Conservation (phyloP, 2,113 vertebrate species). For the Helogale parvula region DNA sequence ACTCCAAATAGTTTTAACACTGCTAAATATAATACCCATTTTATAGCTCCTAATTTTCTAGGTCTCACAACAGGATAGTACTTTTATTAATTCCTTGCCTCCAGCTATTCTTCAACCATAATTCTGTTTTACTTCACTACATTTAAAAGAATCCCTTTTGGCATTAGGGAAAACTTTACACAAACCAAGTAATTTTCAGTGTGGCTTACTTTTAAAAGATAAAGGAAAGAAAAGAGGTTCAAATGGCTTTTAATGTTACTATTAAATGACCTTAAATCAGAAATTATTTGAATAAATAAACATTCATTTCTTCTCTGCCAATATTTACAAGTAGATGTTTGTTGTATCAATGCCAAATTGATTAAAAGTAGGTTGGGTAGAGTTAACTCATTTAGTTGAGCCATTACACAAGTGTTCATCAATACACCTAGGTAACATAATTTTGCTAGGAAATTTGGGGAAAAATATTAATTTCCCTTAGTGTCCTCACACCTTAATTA, state of each 20-base stretch:
- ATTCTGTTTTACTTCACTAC: constrained; percentile 80
- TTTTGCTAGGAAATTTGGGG: background rate
- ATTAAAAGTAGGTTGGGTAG: background rate
- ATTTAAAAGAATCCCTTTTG: constrained; percentile 75
- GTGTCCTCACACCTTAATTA: background rate
- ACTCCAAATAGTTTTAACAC: constrained; percentile 74
- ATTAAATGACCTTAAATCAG: constrained; percentile 25
- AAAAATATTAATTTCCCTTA: background rate
- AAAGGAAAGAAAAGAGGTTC: background rate
- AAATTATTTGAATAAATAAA: constrained; percentile 36
- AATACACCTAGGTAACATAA: background rate
- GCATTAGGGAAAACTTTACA: constrained; percentile 49
- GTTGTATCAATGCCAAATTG: background rate
- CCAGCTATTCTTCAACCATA: constrained; percentile 76
- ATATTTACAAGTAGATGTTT: constrained; percentile 6
- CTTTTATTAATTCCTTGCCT: constrained; percentile 84
- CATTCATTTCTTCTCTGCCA: background rate
- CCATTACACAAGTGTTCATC: background rate
- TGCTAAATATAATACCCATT: constrained; percentile 81
- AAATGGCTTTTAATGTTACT: background rate
- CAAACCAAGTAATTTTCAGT: constrained; percentile 55
- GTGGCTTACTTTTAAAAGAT: constrained; percentile 4
- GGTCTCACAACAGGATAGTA: constrained; percentile 73
- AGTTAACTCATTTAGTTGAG: background rate
- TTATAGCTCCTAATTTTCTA: constrained; percentile 82